Percentiles rank a stretch among this genome's conserved stretches.
These are phyloP conservation scores for Danionella dracula DNA, from an alignment of 2,797 vertebrate species.

Conservation along the genomic window DNA sequence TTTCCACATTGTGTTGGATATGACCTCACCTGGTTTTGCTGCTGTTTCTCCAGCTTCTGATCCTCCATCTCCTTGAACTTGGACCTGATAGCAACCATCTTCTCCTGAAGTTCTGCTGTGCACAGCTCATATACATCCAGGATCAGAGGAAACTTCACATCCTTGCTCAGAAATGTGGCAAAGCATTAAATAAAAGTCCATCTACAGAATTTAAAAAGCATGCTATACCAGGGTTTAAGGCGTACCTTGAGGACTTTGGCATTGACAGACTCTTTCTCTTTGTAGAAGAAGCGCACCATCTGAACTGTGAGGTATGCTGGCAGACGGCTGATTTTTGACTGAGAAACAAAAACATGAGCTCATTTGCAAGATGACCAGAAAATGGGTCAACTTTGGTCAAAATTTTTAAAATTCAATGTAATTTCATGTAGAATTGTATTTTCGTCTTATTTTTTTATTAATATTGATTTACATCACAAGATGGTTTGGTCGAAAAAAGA, in stretches of 20 bases:
- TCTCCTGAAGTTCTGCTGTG: slow-evolving; percentile 89
- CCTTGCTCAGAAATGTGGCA: slow-evolving; percentile 62
- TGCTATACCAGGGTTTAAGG: not conserved
- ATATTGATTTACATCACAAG: too few species aligned
- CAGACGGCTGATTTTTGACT: slow-evolving; percentile 95
- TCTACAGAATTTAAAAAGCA: not conserved
- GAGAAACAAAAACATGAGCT: slow-evolving; percentile 12
- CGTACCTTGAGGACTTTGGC: slow-evolving; percentile 97
- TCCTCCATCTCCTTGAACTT: slow-evolving; percentile 97
- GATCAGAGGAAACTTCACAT: slow-evolving; percentile 98
- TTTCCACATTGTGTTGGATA: too few species aligned
- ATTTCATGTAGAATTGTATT: too few species aligned
- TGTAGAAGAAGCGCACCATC: slow-evolving; percentile 99
- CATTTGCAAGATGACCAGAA: not conserved
- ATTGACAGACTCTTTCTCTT: slow-evolving; percentile 98
- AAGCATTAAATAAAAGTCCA: not conserved
- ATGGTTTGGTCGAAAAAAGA: too few species aligned
- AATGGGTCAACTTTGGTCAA: too few species aligned
- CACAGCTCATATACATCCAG: slow-evolving; percentile 95
- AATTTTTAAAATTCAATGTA: too few species aligned
- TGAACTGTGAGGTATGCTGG: slow-evolving; percentile 95
- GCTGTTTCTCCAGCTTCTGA: slow-evolving; percentile 85
- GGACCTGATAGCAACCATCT: slow-evolving; percentile 85
- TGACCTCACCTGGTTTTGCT: slow-evolving; percentile 77
- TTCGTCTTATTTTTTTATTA: too few species aligned